Conservation (phyloP, 1,140 invertebrate species). For the Lutraria rhynchaena region DNA sequence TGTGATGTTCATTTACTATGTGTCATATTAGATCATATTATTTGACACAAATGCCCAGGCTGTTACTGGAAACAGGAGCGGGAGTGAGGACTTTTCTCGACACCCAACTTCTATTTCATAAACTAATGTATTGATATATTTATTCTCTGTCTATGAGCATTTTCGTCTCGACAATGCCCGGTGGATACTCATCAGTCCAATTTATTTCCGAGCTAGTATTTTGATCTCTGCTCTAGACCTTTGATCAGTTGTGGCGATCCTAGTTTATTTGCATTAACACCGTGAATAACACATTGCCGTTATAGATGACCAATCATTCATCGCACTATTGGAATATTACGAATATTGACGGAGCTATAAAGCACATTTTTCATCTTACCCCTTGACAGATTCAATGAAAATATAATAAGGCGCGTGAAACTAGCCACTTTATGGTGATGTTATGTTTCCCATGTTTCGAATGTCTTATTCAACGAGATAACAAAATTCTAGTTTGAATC, state of each 20-base stretch:
- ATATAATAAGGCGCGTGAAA: slow-evolving; percentile 37
- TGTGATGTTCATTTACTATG: too few species aligned
- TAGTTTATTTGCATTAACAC: slow-evolving; percentile 60
- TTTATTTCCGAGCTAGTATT: background rate
- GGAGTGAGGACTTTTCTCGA: too few species aligned
- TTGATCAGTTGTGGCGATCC: background rate
- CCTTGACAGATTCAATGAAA: slow-evolving; percentile 55
- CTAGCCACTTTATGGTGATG: slow-evolving; percentile 43
- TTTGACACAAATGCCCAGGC: too few species aligned
- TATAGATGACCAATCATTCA: slow-evolving; percentile 56
- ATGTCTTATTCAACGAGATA: too few species aligned
- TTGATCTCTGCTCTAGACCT: slow-evolving; percentile 30
- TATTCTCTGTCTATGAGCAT: too few species aligned
- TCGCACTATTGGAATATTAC: slow-evolving; percentile 35
- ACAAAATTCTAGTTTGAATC: too few species aligned
- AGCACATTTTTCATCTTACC: slow-evolving; percentile 44
- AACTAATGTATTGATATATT: too few species aligned
- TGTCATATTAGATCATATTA: too few species aligned
- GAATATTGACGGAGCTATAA: slow-evolving; percentile 51
- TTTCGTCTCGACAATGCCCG: too few species aligned
- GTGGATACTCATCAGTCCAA: too few species aligned
- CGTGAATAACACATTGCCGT: slow-evolving; percentile 27
- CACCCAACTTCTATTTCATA: too few species aligned
- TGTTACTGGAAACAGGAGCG: too few species aligned
- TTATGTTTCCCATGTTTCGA: background rate